Base-by-base conservation (phyloP, 2,888 invertebrate genomes). In the Mythimna loreyi region DNA sequence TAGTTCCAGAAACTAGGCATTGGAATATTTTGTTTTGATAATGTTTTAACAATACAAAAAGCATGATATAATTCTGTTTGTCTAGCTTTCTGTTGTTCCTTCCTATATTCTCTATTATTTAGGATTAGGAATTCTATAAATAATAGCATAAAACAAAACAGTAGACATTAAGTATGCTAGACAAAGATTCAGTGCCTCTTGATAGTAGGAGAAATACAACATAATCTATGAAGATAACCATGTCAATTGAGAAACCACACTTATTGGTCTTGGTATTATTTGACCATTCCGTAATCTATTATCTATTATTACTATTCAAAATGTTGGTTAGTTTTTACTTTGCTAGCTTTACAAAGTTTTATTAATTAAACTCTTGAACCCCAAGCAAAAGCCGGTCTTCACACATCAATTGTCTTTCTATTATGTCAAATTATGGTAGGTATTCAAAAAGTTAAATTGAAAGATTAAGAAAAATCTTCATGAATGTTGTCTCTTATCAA, bases 21-120 rank as follows among this genome's bases (percentile, higher is more conserved):
- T 50, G 71, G 30, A 57, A 67, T 56, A 75, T 61, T 59, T 52
- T 45, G 33, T 6, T 53, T 47, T 45, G 72, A 57, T 63, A 67
- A 57, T 68, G 19, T 49, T 63, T 52, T 60, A 77, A 60, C 52
- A 36, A 47, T 30, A 62, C 21, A 47, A 55, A 0, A 33, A 11
- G 58, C 57, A 45, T 57, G 13, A 28, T 36, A 9, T 52, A n/a
- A 49, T 63, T 52, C 49, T 66, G 23, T 69, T 45, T 43, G 33
- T 36, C n/a, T 52, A 49, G 40, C 5, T 52, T 45, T 13, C 8
- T 64, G 47, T 62, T 62, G n/a, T 49, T n/a, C 28, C 21, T 49
- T 43, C 23, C 40, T 58, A 1, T 47, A 50, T 13, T 25, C 21
- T 21, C n/a, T 53, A 30, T 52, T 43, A 40, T 43, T 64, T 8